Evolutionary conservation across 2,113 vertebrate species (phyloP).

Genomic region (Dipodomys stephensi): DNA sequence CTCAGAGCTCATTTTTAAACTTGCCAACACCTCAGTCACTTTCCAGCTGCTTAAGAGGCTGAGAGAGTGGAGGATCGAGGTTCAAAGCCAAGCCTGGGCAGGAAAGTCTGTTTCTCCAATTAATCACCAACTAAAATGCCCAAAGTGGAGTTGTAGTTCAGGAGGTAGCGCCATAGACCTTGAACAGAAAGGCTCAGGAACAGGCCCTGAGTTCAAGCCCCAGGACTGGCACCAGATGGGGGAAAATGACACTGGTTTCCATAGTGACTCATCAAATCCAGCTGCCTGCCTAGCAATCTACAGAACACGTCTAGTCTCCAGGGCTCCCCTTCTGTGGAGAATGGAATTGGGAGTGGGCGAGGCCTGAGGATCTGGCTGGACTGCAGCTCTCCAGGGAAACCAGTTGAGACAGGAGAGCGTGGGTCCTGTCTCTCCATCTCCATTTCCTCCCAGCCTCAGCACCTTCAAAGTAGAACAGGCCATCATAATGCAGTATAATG

Average conservation of each 20-base stretch:
- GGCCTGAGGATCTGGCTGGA: not conserved
- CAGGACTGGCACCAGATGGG: no score
- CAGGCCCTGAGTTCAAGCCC: no score
- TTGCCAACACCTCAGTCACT: not conserved
- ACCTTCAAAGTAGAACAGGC: not conserved
- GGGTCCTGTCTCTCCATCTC: not conserved
- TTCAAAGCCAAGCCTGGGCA: no score
- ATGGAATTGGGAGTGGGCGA: fast-evolving
- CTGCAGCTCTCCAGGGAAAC: not conserved
- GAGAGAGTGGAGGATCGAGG: no score
- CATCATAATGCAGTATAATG: no score
- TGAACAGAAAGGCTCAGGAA: no score
- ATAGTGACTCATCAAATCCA: not conserved
- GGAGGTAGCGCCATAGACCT: no score
- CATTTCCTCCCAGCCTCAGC: not conserved
- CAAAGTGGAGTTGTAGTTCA: no score
- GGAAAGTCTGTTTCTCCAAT: no score
- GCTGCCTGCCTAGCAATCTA: not conserved
- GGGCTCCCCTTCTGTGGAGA: not conserved
- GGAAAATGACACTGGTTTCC: no score
- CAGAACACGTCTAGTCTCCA: not conserved
- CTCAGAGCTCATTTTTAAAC: not conserved
- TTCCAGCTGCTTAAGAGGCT: not conserved
- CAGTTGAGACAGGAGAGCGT: fast-evolving
- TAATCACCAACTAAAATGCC: no score